These are phyloP conservation scores for Blera fallax DNA, from an alignment of 2,888 invertebrate species.

Conservation along the genomic window DNA sequence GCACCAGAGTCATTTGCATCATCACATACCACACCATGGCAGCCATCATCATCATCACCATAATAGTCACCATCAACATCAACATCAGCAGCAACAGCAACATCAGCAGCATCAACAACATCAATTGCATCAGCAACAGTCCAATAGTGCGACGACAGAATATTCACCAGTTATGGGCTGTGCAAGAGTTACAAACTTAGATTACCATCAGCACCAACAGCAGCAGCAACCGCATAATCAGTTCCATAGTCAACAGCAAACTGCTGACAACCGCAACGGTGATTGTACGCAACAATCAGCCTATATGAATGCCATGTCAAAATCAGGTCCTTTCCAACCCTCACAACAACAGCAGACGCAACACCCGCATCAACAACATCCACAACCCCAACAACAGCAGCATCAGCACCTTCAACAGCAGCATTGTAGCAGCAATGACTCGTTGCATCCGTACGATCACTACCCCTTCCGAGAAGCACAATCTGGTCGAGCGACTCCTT, in stretches of 20 bases:
- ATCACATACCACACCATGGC: constrained; percentile 76
- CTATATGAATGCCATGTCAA: constrained; percentile 61
- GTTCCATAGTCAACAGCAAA: constrained; percentile 75
- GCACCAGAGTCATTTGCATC: constrained; percentile 77
- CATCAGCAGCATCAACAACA: constrained; percentile 74
- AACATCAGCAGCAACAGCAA: constrained; percentile 66
- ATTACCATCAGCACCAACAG: constrained; percentile 76
- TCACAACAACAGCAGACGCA: constrained; percentile 76
- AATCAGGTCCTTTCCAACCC: constrained; percentile 68
- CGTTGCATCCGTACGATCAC: constrained; percentile 81
- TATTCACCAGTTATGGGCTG: constrained; percentile 78
- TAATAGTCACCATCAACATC: constrained; percentile 70
- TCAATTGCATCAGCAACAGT: constrained; percentile 73
- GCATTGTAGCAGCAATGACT: constrained; percentile 59
- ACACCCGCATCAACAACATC: constrained; percentile 74
- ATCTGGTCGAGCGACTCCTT: constrained; percentile 88
- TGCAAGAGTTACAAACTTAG: constrained; percentile 78
- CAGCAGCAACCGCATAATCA: constrained; percentile 76
- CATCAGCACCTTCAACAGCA: constrained; percentile 67
- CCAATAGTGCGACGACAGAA: constrained; percentile 48
- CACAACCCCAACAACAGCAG: constrained; percentile 76
- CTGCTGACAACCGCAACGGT: constrained; percentile 56
- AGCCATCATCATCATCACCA: constrained; percentile 74
- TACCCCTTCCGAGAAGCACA: constrained; percentile 81
- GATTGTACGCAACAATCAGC: constrained; percentile 62